Evolutionary conservation across 2,113 vertebrate genomes (phyloP).

Genomic region (Limanda limanda): DNA sequence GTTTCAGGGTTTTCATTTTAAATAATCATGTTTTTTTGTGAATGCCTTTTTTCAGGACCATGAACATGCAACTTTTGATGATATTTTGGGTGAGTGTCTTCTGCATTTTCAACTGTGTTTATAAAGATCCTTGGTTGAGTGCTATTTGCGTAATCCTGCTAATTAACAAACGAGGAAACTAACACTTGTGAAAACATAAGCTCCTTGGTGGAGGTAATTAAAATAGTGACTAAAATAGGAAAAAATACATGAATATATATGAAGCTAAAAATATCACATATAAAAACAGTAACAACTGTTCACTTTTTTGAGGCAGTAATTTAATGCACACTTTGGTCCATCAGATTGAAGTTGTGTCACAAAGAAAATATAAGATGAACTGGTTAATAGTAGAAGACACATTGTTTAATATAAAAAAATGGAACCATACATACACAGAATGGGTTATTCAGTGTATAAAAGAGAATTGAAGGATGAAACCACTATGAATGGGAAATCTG

Average conservation of each 20-base stretch:
- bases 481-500: background rate
- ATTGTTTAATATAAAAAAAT: background rate
- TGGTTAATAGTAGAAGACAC: too few species aligned
- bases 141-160: too few species aligned
- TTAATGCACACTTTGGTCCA: background rate
- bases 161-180: too few species aligned
- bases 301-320: background rate
- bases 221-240: too few species aligned
- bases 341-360: background rate
- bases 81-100: conserved; percentile 91
- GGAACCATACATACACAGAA: background rate
- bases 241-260: too few species aligned
- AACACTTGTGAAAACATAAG: too few species aligned
- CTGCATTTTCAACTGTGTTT: background rate
- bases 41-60: conserved; percentile 87
- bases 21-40: background rate
- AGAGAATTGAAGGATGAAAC: background rate
- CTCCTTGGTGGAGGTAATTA: too few species aligned
- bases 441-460: background rate
- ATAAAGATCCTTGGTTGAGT: too few species aligned
- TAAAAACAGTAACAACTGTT: background rate
- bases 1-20: background rate
- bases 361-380: background rate
- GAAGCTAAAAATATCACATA: background rate
- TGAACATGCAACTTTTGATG: conserved; percentile 97